Conservation (phyloP, 2,113 vertebrate species). For the Elephas maximus region DNA sequence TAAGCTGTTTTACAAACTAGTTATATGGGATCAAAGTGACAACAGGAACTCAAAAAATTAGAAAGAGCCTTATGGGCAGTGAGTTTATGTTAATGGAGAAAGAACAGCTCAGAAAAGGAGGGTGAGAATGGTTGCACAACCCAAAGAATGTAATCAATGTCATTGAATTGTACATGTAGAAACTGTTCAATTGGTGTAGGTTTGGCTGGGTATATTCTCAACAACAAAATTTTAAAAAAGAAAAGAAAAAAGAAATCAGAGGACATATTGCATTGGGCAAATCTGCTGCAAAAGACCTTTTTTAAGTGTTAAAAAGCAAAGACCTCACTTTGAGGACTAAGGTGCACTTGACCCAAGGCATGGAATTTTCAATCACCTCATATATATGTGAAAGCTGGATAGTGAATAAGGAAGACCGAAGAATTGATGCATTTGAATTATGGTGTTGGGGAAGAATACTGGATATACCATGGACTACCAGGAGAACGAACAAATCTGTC, state of each 20-base stretch:
- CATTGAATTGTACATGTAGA: background rate
- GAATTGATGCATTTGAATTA: background rate
- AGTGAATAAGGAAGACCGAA: background rate
- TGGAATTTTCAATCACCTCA: no score
- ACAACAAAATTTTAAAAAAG: background rate
- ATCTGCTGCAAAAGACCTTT: background rate
- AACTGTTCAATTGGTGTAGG: background rate
- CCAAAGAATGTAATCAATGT: background rate
- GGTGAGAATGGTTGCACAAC: no score
- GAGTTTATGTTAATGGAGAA: no score
- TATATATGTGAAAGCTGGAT: no score
- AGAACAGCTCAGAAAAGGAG: no score
- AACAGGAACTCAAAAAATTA: no score
- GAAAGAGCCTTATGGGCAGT: no score
- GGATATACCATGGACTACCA: background rate
- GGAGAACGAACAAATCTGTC: background rate
- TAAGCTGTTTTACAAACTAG: no score
- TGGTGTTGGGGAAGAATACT: background rate
- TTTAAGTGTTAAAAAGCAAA: background rate
- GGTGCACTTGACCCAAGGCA: no score
- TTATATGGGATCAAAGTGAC: no score
- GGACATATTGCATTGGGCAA: background rate
- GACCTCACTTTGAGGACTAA: no score
- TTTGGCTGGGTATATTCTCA: background rate
- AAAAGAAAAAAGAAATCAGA: background rate